Evolutionary conservation across 2,113 vertebrate genomes (phyloP).

Genomic region (Abramis brama): DNA sequence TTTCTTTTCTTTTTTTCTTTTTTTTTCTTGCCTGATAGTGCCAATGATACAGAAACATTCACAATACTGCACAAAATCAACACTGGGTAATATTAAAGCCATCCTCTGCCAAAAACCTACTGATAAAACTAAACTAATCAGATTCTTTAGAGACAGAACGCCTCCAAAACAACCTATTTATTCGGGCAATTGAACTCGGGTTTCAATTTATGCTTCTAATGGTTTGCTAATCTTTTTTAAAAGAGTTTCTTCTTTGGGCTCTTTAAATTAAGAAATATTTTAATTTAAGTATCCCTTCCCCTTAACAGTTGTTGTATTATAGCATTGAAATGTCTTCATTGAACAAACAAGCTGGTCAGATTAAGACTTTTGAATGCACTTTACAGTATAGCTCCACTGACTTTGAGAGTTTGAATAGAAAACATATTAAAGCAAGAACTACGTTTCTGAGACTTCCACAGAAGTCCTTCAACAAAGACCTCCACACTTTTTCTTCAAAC

Average conservation of each 20-base stretch:
- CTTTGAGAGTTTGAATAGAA: slow-evolving; percentile 14
- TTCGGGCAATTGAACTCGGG: neutral
- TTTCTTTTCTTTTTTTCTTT: no score
- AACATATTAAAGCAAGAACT: slow-evolving; percentile 11
- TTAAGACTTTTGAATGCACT: neutral
- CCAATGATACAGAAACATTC: neutral
- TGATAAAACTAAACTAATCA: neutral
- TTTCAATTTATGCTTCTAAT: neutral
- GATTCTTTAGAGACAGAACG: neutral
- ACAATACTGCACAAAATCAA: slow-evolving; percentile 13
- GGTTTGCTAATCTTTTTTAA: neutral
- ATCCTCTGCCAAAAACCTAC: neutral
- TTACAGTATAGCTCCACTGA: neutral
- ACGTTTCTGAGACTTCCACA: slow-evolving; percentile 8
- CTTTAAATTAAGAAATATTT: neutral
- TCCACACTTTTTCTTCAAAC: slow-evolving; percentile 26
- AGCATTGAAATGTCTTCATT: neutral
- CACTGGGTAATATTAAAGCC: neutral
- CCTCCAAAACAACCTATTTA: slow-evolving; percentile 4
- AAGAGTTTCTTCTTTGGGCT: neutral
- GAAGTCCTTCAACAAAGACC: slow-evolving; percentile 44
- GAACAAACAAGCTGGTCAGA: neutral
- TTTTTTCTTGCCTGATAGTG: neutral
- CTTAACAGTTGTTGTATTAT: neutral
- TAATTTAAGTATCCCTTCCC: neutral